A percentile compares a stretch with the other conserved stretches of the same genome.
These are phyloP conservation scores for Lobophora halterata DNA, from an alignment of 2,888 invertebrate species.

Conservation along the genomic window DNA sequence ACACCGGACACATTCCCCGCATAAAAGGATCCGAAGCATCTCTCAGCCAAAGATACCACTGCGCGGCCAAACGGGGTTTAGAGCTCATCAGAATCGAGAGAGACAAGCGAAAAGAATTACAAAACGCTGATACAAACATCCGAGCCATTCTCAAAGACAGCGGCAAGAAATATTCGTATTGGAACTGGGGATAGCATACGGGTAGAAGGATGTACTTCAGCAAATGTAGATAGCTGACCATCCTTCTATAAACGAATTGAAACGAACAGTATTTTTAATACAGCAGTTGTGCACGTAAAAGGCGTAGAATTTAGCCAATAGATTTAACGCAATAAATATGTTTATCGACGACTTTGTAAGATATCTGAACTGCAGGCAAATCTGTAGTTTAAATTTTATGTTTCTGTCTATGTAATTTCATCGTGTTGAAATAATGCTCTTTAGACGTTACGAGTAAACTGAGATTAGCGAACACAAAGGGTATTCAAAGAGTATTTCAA, in stretches of 20 bases:
- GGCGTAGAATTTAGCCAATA: no score
- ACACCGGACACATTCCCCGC: constrained; percentile 86
- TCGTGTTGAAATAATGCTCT: constrained; percentile 12
- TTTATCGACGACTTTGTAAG: no score
- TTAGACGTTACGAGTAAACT: constrained; percentile 20
- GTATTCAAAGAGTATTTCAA: constrained; percentile 73
- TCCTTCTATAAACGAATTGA: constrained; percentile 60
- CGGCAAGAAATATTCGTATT: constrained; percentile 70
- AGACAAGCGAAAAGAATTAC: constrained; percentile 68
- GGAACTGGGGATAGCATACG: constrained; percentile 80
- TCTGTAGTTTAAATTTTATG: no score
- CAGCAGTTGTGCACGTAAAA: not conserved
- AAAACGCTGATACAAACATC: constrained; percentile 61
- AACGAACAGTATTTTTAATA: constrained; percentile 42
- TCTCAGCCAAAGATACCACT: constrained; percentile 84
- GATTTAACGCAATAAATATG: no score
- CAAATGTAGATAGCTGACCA: constrained; percentile 68
- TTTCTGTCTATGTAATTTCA: constrained; percentile 36
- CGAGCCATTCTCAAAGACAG: constrained; percentile 63
- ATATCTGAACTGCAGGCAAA: no score
- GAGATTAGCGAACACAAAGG: constrained; percentile 22
- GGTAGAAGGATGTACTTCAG: constrained; percentile 78
- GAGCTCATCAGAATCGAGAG: constrained; percentile 80
- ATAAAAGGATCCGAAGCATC: constrained; percentile 85
- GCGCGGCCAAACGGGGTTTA: constrained; percentile 83